Percentiles rank a stretch among this genome's conserved stretches.
These are phyloP conservation scores for Ramphastos sulfuratus DNA, from an alignment of 2,113 vertebrate genomes.

Conservation along the genomic window DNA sequence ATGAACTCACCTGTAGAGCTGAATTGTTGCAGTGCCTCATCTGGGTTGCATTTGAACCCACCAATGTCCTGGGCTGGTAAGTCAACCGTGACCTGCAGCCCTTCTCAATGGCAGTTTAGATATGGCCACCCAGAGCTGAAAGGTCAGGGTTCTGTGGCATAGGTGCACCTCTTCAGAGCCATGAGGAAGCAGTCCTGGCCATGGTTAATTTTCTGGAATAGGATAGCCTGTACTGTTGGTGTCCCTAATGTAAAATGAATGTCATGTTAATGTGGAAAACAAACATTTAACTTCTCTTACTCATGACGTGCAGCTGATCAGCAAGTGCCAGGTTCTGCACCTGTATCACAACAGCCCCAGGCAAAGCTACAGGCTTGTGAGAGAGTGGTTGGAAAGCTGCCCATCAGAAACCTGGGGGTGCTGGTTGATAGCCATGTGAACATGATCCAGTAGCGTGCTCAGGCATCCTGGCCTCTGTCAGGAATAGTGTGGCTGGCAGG, in stretches of 20 bases:
- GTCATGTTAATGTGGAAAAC: neutral
- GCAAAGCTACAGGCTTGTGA: too few relatives aligned
- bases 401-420: too few relatives aligned
- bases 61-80: neutral
- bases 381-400: too few relatives aligned
- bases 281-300: neutral
- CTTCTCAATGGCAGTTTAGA: accelerated
- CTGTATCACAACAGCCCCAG: too few relatives aligned
- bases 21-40: accelerated
- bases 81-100: neutral
- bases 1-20: neutral
- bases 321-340: too few relatives aligned
- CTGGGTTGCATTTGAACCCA: neutral
- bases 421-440: too few relatives aligned
- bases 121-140: too few relatives aligned
- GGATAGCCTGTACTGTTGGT: accelerated
- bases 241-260: neutral
- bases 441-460: too few relatives aligned
- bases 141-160: accelerated
- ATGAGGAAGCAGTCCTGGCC: accelerated
- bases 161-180: neutral
- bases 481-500: too few relatives aligned
- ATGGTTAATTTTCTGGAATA: accelerated
- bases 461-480: too few relatives aligned
- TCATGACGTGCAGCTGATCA: neutral